A percentile compares a stretch with the other conserved stretches of the same genome.
phyloP scores from a whole-genome alignment of 2,888 invertebrate species.

The Phyllotreta striolata region DNA sequence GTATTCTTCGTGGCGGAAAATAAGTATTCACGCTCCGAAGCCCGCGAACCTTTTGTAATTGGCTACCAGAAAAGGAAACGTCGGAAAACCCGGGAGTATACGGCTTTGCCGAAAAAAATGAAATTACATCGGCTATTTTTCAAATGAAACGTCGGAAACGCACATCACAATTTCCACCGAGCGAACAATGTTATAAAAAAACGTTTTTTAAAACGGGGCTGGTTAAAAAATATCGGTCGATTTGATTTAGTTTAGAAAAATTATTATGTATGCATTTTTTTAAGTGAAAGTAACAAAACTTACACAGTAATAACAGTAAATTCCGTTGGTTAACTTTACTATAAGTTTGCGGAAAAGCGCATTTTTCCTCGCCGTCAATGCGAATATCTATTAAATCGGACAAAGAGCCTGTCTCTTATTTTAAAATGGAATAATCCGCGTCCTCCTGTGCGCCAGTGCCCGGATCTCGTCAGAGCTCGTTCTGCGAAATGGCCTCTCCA shows the following conservation, averaged over 20 bases:
- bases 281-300: no score
- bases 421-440: constrained; percentile 18
- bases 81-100: constrained; percentile 31
- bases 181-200: no score
- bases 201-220: no score
- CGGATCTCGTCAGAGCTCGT: constrained; percentile 32
- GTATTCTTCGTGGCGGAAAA: constrained; percentile 50
- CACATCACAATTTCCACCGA: constrained; percentile 17
- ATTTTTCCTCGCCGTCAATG: not conserved
- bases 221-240: no score
- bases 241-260: no score
- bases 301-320: no score
- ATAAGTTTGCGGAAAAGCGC: no score
- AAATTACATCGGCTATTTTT: constrained; percentile 29
- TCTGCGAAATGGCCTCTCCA: constrained; percentile 37
- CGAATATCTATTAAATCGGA: constrained; percentile 11
- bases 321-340: no score
- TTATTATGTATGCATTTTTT: no score
- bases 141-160: constrained; percentile 26
- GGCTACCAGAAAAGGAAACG: constrained; percentile 36
- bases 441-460: constrained; percentile 17
- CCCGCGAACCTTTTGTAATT: constrained; percentile 41
- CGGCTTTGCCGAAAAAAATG: constrained; percentile 33
- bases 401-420: constrained; percentile 10
- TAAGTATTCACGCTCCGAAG: constrained; percentile 46